Conservation (phyloP, 2,113 vertebrate species). For the Nycticebus coucang region DNA sequence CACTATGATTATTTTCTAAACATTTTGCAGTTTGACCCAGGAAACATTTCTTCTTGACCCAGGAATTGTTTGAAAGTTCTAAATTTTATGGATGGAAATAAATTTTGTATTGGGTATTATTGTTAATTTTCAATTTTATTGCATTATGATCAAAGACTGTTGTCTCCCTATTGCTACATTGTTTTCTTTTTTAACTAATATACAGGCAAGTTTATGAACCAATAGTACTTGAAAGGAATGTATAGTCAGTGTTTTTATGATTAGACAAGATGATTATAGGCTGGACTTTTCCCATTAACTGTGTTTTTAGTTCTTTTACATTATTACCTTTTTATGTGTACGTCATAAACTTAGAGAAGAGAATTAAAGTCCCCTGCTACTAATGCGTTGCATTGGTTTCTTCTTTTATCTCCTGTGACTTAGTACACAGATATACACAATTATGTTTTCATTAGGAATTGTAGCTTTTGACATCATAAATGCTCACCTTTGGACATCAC, state of each 20-base stretch:
- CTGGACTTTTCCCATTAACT: background rate
- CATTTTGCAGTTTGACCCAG: background rate
- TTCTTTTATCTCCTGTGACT: background rate
- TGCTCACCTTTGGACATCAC: background rate
- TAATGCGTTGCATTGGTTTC: background rate
- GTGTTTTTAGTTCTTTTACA: background rate
- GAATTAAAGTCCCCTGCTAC: background rate
- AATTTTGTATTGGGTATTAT: background rate
- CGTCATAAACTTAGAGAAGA: conserved; percentile 12
- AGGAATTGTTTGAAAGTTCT: background rate
- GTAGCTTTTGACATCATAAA: background rate
- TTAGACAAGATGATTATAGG: background rate
- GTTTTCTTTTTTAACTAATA: conserved; percentile 21
- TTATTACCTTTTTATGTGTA: conserved; percentile 12
- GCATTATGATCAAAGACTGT: background rate
- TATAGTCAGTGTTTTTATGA: background rate
- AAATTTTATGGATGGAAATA: background rate
- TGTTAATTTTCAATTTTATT: conserved; percentile 1
- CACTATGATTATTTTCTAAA: background rate
- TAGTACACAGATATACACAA: background rate
- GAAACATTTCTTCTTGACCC: background rate
- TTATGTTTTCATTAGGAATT: conserved; percentile 17
- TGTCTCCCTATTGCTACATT: background rate
- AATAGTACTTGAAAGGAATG: background rate
- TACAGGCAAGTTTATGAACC: background rate